Evolutionary conservation across 2,113 vertebrate species (phyloP).

Genomic region (Bostrychus sinensis): DNA sequence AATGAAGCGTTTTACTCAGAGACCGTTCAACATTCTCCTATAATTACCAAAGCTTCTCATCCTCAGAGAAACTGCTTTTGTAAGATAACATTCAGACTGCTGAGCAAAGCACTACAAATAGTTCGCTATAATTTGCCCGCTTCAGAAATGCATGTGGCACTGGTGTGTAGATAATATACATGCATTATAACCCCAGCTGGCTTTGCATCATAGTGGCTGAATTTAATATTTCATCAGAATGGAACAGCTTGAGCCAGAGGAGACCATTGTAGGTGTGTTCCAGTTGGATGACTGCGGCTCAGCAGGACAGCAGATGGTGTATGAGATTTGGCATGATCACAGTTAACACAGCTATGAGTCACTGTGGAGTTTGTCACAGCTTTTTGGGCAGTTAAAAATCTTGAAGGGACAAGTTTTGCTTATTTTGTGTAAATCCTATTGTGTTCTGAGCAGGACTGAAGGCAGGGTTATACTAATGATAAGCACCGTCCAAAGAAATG

Average conservation of each 20-base stretch:
- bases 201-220: neutral
- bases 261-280: conserved; percentile 24
- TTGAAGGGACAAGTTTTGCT: neutral
- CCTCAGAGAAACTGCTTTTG: neutral
- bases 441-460: neutral
- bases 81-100: neutral
- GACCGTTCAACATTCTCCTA: neutral
- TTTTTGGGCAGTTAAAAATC: neutral
- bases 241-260: conserved; percentile 7
- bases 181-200: conserved; percentile 17
- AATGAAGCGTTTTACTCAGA: neutral
- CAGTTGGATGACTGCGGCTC: conserved; percentile 18
- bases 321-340: conserved; percentile 43
- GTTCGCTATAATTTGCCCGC: neutral
- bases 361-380: conserved; percentile 4
- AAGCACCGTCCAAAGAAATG: too few relatives aligned
- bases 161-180: conserved; percentile 7
- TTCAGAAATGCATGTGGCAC: neutral
- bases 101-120: neutral
- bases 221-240: conserved; percentile 22
- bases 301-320: conserved; percentile 44
- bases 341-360: conserved; percentile 21
- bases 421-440: too few relatives aligned
- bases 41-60: neutral
- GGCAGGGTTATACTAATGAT: neutral